Percentiles rank a stretch among this genome's conserved stretches.
These are phyloP conservation scores for Holothuria leucospilota DNA, from an alignment of 53 echinoderm and acorn worm species.

Conservation along the genomic window DNA sequence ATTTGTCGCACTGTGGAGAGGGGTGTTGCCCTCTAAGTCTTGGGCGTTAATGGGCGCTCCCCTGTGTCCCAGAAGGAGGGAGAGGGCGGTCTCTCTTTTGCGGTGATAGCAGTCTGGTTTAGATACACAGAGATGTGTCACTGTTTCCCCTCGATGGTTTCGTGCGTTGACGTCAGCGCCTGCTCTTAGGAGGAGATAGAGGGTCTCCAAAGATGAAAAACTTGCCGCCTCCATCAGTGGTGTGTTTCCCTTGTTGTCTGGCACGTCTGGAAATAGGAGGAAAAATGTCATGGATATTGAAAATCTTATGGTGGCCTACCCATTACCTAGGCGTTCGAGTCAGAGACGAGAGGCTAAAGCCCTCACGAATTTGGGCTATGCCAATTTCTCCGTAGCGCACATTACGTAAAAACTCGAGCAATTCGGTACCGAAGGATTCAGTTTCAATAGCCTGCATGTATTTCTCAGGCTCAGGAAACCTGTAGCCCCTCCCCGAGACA, in stretches of 20 bases:
- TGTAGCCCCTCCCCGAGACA: no score
- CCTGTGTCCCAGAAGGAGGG: not conserved
- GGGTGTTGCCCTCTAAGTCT: constrained; percentile 71
- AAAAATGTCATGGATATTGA: no score
- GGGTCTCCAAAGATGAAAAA: constrained; percentile 20
- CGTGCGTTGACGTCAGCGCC: constrained; percentile 50
- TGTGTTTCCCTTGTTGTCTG: constrained; percentile 10
- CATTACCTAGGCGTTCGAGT: no score
- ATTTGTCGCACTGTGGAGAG: constrained; percentile 67
- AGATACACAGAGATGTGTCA: constrained; percentile 56
- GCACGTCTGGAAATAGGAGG: not conserved
- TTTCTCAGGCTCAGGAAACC: no score
- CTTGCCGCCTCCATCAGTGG: constrained; percentile 24
- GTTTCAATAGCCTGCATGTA: no score
- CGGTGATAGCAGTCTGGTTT: constrained; percentile 7
- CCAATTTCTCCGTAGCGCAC: no score
- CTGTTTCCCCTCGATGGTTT: constrained; percentile 41
- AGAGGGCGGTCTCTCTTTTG: not conserved
- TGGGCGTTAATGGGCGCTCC: constrained; percentile 46
- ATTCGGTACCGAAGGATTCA: no score
- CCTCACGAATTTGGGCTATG: no score
- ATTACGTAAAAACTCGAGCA: no score
- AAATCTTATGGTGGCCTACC: no score
- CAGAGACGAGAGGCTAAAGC: no score
- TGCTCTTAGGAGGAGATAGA: constrained; percentile 52